These are phyloP conservation scores for Cetoscarus ocellatus DNA, from an alignment of 2,797 vertebrate genomes.

Conservation along the genomic window DNA sequence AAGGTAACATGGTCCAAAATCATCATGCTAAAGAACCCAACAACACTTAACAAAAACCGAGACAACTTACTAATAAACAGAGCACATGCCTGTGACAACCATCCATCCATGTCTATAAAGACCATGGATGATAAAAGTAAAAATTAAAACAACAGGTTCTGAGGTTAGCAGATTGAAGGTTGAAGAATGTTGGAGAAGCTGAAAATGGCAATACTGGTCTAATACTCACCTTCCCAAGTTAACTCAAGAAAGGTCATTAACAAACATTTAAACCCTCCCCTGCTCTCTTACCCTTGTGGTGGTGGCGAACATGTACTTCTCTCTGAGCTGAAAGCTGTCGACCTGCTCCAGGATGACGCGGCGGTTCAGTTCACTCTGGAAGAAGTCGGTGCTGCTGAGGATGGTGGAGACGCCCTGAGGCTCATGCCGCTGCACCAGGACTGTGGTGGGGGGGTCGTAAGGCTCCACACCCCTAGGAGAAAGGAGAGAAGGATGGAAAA, in stretches of 20 bases:
- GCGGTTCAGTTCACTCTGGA: conserved; percentile 92
- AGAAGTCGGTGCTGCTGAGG: conserved; percentile 96
- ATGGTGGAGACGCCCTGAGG: conserved; percentile 92
- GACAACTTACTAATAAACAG: no score
- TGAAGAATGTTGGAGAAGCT: no score
- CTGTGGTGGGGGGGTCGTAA: conserved; percentile 89
- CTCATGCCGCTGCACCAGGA: conserved; percentile 94
- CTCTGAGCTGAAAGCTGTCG: conserved; percentile 95
- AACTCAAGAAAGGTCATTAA: neutral
- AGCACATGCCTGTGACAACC: no score
- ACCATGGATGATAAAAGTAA: no score
- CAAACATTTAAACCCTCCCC: neutral
- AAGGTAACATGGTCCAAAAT: no score
- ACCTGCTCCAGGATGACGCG: conserved; percentile 91
- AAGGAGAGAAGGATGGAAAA: neutral
- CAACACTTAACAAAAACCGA: no score
- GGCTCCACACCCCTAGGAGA: conserved; percentile 91
- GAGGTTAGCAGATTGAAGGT: no score
- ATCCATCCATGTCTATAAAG: no score
- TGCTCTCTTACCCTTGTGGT: conserved; percentile 88
- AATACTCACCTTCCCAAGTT: neutral
- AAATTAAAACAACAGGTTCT: no score
- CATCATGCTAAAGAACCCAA: no score
- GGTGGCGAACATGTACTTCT: conserved; percentile 98
- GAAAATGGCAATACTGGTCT: no score